A percentile compares a stretch with the other conserved stretches of the same genome.
These are phyloP conservation scores for Neoitamus cyanurus DNA, from an alignment of 2,888 invertebrate species.

Conservation along the genomic window DNA sequence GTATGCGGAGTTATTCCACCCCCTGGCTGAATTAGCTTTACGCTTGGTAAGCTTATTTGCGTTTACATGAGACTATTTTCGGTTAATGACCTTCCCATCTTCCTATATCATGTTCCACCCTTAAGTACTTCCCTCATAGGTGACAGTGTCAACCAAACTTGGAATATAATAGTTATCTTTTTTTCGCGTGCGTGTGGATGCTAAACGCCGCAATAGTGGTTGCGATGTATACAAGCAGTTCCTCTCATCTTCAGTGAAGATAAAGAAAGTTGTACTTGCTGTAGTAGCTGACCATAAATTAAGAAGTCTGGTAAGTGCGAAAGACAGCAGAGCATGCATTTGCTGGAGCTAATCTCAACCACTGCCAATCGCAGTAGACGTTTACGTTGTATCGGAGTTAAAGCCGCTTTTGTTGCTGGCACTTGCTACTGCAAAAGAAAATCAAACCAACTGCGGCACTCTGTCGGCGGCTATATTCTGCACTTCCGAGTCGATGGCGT, in stretches of 20 bases:
- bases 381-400: neutral
- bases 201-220: neutral
- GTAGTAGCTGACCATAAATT: neutral
- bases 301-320: neutral
- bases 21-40: neutral
- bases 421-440: neutral
- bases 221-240: neutral
- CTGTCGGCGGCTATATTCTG: neutral
- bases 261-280: neutral
- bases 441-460: neutral
- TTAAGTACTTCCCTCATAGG: neutral
- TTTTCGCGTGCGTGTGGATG: neutral
- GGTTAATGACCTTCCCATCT: neutral
- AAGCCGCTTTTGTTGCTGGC: neutral
- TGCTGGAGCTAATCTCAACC: neutral
- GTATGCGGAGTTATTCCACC: neutral
- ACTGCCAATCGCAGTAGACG: neutral
- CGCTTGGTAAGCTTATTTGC: neutral
- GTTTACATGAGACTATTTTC: neutral
- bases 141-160: neutral
- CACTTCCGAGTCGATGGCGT: neutral
- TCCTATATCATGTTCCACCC: neutral
- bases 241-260: neutral
- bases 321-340: neutral
- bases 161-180: neutral